These are phyloP conservation scores for Eupithecia dodoneata DNA, from an alignment of 2,888 invertebrate genomes.

Conservation along the genomic window DNA sequence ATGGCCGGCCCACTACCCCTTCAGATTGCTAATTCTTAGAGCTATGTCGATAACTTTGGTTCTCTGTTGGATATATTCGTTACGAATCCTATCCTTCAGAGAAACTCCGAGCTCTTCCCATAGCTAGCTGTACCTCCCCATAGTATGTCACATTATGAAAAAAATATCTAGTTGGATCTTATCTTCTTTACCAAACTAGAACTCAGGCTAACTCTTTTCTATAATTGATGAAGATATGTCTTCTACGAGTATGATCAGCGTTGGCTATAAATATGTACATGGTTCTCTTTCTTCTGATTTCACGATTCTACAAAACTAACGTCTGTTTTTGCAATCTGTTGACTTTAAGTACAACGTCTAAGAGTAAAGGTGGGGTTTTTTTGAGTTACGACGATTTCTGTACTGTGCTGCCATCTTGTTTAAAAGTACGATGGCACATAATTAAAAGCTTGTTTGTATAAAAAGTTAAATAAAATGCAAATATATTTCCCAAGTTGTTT, in stretches of 20 bases:
- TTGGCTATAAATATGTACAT: neutral
- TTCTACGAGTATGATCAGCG: neutral
- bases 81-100: too few relatives aligned
- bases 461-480: conserved; percentile 35
- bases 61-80: too few relatives aligned
- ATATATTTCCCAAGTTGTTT: conserved; percentile 36
- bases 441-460: conserved; percentile 29
- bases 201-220: neutral
- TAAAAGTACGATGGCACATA: neutral
- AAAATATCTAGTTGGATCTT: neutral
- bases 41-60: too few relatives aligned
- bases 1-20: too few relatives aligned
- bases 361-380: neutral
- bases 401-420: neutral
- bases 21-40: too few relatives aligned
- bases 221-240: neutral
- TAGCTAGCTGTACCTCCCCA: too few relatives aligned
- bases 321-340: neutral
- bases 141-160: neutral
- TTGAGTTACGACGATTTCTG: neutral
- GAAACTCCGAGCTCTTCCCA: too few relatives aligned
- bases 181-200: neutral
- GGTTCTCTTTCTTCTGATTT: neutral
- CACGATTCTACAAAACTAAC: neutral
- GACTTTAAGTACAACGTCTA: neutral